These are phyloP conservation scores for Leucania comma DNA, from an alignment of 2,888 invertebrate genomes.

Conservation along the genomic window DNA sequence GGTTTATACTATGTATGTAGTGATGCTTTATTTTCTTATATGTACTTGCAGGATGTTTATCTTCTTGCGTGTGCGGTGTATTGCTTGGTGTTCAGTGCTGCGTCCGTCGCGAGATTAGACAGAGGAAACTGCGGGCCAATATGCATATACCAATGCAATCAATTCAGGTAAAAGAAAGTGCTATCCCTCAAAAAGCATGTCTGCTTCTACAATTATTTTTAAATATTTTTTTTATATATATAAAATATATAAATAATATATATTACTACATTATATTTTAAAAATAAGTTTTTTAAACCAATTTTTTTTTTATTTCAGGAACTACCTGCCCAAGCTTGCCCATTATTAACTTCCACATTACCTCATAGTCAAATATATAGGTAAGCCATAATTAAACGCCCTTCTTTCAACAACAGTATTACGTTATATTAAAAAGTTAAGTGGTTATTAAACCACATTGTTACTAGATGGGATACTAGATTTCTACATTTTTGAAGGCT, in stretches of 20 bases:
- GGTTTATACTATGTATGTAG: no score
- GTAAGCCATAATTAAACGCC: constrained; percentile 62
- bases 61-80: constrained; percentile 91
- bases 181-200: no score
- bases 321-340: constrained; percentile 80
- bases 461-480: no score
- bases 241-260: no score
- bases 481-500: no score
- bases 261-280: no score
- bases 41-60: constrained; percentile 83
- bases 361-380: constrained; percentile 88
- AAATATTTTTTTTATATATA: constrained; percentile 35
- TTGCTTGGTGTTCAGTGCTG: constrained; percentile 92
- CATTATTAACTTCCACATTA: constrained; percentile 82
- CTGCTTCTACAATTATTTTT: neutral
- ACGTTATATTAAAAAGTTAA: no score
- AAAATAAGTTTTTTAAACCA: neutral
- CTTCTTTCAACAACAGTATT: no score
- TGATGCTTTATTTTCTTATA: neutral
- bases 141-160: constrained; percentile 87
- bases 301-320: constrained; percentile 74
- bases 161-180: constrained; percentile 74
- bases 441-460: no score
- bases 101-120: constrained; percentile 88
- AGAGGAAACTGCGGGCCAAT: constrained; percentile 82